Conservation (phyloP, 2,888 invertebrate genomes). For the Amphipoea lucens region DNA sequence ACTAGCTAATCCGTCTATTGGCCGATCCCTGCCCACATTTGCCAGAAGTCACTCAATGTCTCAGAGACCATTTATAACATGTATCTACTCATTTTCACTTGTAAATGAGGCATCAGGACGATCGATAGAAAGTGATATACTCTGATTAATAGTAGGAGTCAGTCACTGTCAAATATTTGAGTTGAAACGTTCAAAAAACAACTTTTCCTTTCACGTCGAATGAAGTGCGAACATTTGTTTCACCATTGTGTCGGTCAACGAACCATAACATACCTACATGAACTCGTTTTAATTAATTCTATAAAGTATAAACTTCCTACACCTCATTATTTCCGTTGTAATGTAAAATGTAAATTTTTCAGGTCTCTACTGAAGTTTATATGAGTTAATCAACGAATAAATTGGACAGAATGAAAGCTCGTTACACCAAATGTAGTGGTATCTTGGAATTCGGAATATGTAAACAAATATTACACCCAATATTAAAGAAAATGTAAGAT, state of each 20-base stretch:
- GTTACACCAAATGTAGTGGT: conserved; percentile 35
- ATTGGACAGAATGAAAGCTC: conserved; percentile 37
- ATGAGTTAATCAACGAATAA: conserved; percentile 35
- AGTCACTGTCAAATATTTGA: conserved; percentile 55
- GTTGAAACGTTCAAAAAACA: conserved; percentile 42
- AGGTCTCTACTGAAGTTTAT: conserved; percentile 29
- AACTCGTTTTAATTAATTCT: conserved; percentile 50
- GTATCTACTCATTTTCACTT: conserved; percentile 37
- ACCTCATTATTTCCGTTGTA: conserved; percentile 43
- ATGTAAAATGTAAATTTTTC: conserved; percentile 45
- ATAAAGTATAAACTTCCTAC: conserved; percentile 54
- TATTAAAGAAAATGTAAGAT: conserved; percentile 33
- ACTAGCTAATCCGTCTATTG: conserved; percentile 23
- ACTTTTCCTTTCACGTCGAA: conserved; percentile 51
- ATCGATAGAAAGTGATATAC: conserved; percentile 56
- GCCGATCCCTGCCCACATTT: conserved; percentile 38
- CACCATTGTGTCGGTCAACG: conserved; percentile 51
- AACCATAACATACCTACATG: conserved; percentile 39
- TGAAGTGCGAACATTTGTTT: conserved; percentile 28
- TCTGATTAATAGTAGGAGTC: conserved; percentile 57
- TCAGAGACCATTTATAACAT: conserved; percentile 49
- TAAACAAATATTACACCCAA: conserved; percentile 54
- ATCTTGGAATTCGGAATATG: conserved; percentile 41
- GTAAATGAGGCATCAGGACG: conserved; percentile 53
- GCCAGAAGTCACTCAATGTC: conserved; percentile 58